A percentile compares a stretch with the other conserved stretches of the same genome.
Conservation (phyloP, 2,113 vertebrate species). For the Echinops telfairi region DNA sequence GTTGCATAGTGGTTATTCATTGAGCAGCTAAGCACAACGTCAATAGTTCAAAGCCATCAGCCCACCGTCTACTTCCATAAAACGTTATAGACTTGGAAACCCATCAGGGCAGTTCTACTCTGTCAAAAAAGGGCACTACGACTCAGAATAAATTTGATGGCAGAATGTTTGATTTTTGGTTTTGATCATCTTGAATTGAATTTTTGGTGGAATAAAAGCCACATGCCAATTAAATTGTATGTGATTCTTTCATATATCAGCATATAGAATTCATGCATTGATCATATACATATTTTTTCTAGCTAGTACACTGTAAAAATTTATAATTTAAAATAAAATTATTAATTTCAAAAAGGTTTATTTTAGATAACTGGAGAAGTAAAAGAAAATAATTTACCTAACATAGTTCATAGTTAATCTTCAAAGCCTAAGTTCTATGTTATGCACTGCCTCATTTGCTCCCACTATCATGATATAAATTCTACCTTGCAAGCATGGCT, state of each 20-base stretch:
- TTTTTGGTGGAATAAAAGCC: slow-evolving; percentile 76
- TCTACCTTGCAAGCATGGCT: too few species aligned
- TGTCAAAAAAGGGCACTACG: too few species aligned
- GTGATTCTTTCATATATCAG: slow-evolving; percentile 55
- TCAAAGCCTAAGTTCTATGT: background rate
- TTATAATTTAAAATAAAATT: slow-evolving; percentile 20
- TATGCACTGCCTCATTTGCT: too few species aligned
- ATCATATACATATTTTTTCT: slow-evolving; percentile 62
- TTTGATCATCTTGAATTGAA: slow-evolving; percentile 64
- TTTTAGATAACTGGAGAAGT: slow-evolving; percentile 6
- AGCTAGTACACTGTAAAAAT: slow-evolving; percentile 30
- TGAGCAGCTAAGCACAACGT: too few species aligned
- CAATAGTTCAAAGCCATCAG: too few species aligned
- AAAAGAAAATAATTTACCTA: background rate
- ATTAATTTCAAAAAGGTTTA: slow-evolving; percentile 7
- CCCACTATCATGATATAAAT: too few species aligned
- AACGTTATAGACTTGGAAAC: too few species aligned
- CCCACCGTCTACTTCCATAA: too few species aligned
- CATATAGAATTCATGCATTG: background rate
- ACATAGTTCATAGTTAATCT: background rate
- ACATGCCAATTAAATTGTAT: slow-evolving; percentile 63
- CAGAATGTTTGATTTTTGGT: too few species aligned
- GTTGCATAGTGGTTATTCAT: too few species aligned
- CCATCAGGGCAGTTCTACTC: too few species aligned
- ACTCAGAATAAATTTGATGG: too few species aligned